Base-by-base conservation (phyloP, 1,140 invertebrate genomes). In the Ericerus pela region DNA sequence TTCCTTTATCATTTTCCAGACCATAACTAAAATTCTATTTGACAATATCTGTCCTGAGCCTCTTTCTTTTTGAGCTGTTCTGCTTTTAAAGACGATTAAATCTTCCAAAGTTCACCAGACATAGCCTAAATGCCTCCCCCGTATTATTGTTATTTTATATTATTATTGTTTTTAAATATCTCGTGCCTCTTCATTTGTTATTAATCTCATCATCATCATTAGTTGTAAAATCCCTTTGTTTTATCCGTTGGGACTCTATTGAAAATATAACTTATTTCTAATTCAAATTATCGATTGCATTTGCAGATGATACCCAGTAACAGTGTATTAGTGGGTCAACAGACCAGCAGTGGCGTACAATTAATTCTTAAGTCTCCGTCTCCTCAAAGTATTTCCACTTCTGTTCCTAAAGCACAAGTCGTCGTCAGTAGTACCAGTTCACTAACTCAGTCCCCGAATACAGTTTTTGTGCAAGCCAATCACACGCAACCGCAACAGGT, bases 301-400 rank as follows among this genome's bases (percentile, higher is more conserved):
- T 59, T 53, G 18, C 62, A 63, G 60, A 62, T 65, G 59, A 60
- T 64, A 20, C 62, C 61, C 4, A 60, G 59, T 59, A 57, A 54
- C 11, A 56, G 36, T 16, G 67, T 67, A n/a, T 59, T 72, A 31
- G 59, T 72, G 30, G 68, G 70, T 56, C 68, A 69, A 51, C 68
- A 66, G 52, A 62, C 65, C 11, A 63, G 67, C 51, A 64, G 66
- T 53, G 66, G 68, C 24, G 59, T 70, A 11, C 70, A 71, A 52
- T 62, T 73, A 26, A 63, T 71, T 24, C 53, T 72, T 20, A 59
- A 70, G 43, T 69, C 68, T 14, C 66, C 66, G 37, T 57, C 62
- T 12, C 59, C 62, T 22, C 59, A 61, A 53, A 58, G 37, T 5
- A 47, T 11, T 5, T 47, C 41, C 18, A 24, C 41, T 24, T 47